Conservation (phyloP, 2,888 invertebrate species). For the Listrodromus nycthemerus region DNA sequence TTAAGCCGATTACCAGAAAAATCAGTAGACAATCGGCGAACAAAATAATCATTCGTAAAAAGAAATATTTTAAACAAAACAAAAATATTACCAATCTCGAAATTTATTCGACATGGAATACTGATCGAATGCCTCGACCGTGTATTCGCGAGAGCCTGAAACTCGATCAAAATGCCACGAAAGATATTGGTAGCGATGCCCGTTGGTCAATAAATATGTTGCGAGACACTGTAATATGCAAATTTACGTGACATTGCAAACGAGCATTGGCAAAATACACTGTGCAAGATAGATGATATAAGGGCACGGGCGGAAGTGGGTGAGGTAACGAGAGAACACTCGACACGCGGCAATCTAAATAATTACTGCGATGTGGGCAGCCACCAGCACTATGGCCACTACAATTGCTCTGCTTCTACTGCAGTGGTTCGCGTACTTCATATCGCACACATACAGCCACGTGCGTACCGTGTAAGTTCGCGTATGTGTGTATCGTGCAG, state of each 20-base stretch:
- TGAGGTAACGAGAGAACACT: slow-evolving; percentile 69
- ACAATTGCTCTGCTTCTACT: slow-evolving; percentile 49
- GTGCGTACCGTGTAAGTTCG: background rate
- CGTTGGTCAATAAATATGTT: slow-evolving; percentile 11
- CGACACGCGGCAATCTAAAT: slow-evolving; percentile 74
- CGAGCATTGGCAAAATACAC: slow-evolving; percentile 24
- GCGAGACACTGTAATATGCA: background rate
- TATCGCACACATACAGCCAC: slow-evolving; percentile 1
- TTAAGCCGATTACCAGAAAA: no score
- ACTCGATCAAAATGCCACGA: background rate
- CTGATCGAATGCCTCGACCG: no score
- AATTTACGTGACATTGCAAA: slow-evolving; percentile 16
- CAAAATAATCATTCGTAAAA: no score
- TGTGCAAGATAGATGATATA: slow-evolving; percentile 54
- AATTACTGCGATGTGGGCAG: slow-evolving; percentile 73
- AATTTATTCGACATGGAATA: no score
- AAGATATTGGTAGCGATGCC: background rate
- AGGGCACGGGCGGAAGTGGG: slow-evolving; percentile 14
- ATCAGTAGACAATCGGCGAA: no score
- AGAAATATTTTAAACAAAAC: no score
- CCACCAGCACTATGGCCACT: slow-evolving; percentile 45
- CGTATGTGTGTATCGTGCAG: background rate
- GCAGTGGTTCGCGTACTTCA: slow-evolving; percentile 25
- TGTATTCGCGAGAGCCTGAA: background rate
- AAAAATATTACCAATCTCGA: no score